These are phyloP conservation scores for Metallyticus violacea DNA, from an alignment of 2,888 invertebrate genomes.

Conservation along the genomic window DNA sequence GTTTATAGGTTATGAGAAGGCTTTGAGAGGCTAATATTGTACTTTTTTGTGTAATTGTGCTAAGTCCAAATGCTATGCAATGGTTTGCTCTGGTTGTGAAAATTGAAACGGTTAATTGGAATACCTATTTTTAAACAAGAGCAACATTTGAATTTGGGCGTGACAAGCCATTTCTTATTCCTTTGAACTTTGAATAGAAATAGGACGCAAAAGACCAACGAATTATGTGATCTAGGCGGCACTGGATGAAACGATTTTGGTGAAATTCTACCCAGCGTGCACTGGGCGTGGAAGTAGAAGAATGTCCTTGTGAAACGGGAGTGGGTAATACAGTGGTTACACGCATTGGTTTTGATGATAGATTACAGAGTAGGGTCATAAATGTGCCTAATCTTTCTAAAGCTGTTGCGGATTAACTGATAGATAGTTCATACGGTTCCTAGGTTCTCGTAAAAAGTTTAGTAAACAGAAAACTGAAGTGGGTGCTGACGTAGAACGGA, in stretches of 20 bases:
- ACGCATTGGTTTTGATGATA: slow-evolving; percentile 17
- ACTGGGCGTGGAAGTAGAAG: slow-evolving; percentile 32
- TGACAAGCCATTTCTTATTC: not conserved
- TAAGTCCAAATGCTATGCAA: not conserved
- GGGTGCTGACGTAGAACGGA: slow-evolving; percentile 28
- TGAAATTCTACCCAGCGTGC: slow-evolving; percentile 30
- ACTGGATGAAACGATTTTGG: slow-evolving; percentile 24
- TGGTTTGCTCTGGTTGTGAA: not conserved
- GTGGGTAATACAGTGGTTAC: slow-evolving; percentile 28
- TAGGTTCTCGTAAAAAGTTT: not conserved
- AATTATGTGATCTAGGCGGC: slow-evolving; percentile 17
- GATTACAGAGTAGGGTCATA: slow-evolving; percentile 7
- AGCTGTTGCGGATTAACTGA: not conserved
- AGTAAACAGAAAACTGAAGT: slow-evolving; percentile 16
- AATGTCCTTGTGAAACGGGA: slow-evolving; percentile 32
- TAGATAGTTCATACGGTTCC: not conserved
- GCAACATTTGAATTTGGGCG: not conserved
- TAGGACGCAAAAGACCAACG: not conserved
- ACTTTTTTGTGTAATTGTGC: not conserved
- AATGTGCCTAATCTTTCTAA: not conserved
- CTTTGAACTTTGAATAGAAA: not conserved
- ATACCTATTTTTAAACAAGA: not conserved
- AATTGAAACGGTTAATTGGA: not conserved
- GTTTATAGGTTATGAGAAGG: not conserved
- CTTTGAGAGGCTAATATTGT: not conserved